Evolutionary conservation across 2,797 vertebrate genomes (phyloP).

Genomic region (Prionace glauca): DNA sequence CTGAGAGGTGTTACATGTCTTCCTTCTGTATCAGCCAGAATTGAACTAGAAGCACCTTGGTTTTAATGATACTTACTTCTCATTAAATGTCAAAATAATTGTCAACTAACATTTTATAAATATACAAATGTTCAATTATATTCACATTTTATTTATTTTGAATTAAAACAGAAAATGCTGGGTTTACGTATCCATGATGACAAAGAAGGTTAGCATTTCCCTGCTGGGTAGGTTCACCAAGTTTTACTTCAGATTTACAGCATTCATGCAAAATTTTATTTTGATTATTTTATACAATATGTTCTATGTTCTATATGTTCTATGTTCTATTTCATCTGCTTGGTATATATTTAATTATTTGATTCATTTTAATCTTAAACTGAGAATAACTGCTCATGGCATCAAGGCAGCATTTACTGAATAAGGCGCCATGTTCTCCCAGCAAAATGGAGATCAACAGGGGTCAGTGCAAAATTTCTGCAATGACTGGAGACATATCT

Average conservation of each 20-base stretch:
- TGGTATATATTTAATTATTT: neutral
- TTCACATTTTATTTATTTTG: neutral
- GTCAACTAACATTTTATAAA: neutral
- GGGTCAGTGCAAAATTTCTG: neutral
- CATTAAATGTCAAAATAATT: neutral
- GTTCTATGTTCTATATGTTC: no score
- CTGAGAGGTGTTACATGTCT: neutral
- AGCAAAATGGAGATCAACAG: neutral
- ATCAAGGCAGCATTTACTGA: neutral
- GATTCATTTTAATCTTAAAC: neutral
- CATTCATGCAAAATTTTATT: neutral
- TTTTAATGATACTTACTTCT: neutral
- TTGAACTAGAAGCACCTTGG: neutral
- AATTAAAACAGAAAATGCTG: neutral
- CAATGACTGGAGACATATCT: neutral
- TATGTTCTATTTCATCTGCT: neutral
- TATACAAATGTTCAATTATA: neutral
- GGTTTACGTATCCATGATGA: neutral
- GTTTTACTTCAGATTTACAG: neutral
- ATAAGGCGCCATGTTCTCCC: neutral
- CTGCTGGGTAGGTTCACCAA: neutral
- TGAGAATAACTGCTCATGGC: neutral
- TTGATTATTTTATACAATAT: neutral
- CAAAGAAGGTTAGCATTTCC: neutral
- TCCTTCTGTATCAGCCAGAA: neutral